Evolutionary conservation across 1,140 invertebrate species (phyloP), one percentile per base, ranked within the genome.

Genomic region (Ceratoteleas bidentatus): DNA sequence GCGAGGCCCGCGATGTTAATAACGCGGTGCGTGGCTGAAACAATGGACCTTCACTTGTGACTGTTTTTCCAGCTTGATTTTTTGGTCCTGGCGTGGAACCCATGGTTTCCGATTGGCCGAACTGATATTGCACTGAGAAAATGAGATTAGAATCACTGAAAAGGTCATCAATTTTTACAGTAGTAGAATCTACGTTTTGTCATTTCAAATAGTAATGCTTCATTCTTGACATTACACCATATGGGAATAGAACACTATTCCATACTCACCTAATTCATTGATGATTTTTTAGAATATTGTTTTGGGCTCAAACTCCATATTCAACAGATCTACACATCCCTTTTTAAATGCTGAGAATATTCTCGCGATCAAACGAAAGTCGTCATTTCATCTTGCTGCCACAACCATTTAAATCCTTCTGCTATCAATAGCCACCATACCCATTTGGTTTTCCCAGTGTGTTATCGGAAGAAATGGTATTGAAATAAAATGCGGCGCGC

Each of bases 401-500:
- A 24, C 24, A 24, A 24, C 24, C 24, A 24, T 24, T 24, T 24
- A 24, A 24, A 24, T 24, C 1, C 1, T 24, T 24, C 40, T 43
- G 40, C 2, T 43, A 43, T 10, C 40, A n/a, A 43, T 43, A 6
- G n/a, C 24, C 24, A 1, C 24, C 24, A 24, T 24, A 24, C 1
- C 24, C 24, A 4, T 24, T 24, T 24, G 24, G 24, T 24, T 24
- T 24, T 24, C 24, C 24, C 24, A 24, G 4, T 24, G 24, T 24
- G 24, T 24, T 24, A 24, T 24, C 24, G 24, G 24, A 24, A 24
- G 24, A 24, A 24, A 78, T 75, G 57, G 74, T 70, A 62, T 53
- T 56, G 54, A 75, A 73, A 66, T 66, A 82, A 81, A 75, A 81
- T 77, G 54, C 61, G 40, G 72, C 58, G 24, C 58, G 65, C 43